Evolutionary conservation across 2,888 invertebrate genomes (phyloP).

Genomic region (Cotesia congregata): DNA sequence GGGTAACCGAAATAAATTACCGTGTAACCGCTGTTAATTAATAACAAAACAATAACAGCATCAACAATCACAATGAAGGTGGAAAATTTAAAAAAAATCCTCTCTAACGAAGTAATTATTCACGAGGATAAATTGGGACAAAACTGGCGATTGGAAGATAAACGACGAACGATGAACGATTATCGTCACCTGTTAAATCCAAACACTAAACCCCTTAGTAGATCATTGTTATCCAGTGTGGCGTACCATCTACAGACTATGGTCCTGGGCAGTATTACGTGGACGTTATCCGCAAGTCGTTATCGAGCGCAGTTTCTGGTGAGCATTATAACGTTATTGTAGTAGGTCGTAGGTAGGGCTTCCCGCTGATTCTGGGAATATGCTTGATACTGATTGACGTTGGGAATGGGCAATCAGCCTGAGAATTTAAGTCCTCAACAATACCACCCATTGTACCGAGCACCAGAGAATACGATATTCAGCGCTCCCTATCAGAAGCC

Average conservation of each 20-base stretch:
- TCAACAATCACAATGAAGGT: not conserved
- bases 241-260: not conserved
- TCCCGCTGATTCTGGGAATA: slow-evolving; percentile 18
- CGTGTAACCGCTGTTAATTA: not conserved
- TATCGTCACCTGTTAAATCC: slow-evolving; percentile 3
- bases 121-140: not conserved
- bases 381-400: slow-evolving; percentile 30
- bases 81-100: too few relatives aligned
- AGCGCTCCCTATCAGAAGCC: too few relatives aligned
- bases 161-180: not conserved
- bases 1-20: not conserved
- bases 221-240: slow-evolving; percentile 33
- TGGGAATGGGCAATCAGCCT: not conserved
- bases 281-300: slow-evolving; percentile 38
- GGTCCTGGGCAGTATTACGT: slow-evolving; percentile 15
- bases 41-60: not conserved
- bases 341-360: not conserved
- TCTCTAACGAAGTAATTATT: too few relatives aligned
- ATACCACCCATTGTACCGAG: not conserved
- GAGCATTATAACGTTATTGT: slow-evolving; percentile 22
- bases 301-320: slow-evolving; percentile 22
- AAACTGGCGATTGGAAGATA: slow-evolving; percentile 2
- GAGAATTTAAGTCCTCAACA: slow-evolving; percentile 23
- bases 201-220: slow-evolving; percentile 4
- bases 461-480: too few relatives aligned